Evolutionary conservation across 2,113 vertebrate species (phyloP).

Genomic region (Nesoenas mayeri): DNA sequence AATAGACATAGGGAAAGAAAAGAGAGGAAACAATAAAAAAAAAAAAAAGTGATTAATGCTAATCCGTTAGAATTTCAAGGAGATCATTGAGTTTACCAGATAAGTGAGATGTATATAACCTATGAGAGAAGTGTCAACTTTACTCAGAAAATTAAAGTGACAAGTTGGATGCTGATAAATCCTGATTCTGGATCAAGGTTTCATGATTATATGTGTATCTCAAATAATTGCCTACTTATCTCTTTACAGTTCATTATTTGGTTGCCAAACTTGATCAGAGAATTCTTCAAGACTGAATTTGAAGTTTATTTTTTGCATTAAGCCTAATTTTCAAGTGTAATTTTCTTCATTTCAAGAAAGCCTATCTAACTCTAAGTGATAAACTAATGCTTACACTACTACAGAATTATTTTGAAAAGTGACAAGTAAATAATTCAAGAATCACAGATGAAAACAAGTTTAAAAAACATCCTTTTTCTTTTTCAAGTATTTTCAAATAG

Average conservation of each 20-base stretch:
- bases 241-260: background rate
- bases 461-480: background rate
- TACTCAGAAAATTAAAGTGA: background rate
- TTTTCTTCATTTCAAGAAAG: background rate
- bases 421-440: background rate
- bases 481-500: background rate
- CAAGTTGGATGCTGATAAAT: background rate
- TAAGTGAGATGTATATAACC: background rate
- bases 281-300: background rate
- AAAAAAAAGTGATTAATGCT: background rate
- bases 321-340: background rate
- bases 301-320: background rate
- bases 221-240: background rate
- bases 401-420: background rate
- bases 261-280: background rate
- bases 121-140: background rate
- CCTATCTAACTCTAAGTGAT: background rate
- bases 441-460: background rate
- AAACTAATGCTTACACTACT: background rate
- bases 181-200: background rate
- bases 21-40: background rate
- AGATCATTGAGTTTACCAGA: background rate
- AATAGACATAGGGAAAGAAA: background rate
- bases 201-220: background rate
- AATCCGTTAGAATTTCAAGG: background rate